A percentile compares a stretch with the other conserved stretches of the same genome.
These are phyloP conservation scores for Caenorhabditis sp. DNA, from an alignment of 2,888 invertebrate genomes.

Conservation along the genomic window DNA sequence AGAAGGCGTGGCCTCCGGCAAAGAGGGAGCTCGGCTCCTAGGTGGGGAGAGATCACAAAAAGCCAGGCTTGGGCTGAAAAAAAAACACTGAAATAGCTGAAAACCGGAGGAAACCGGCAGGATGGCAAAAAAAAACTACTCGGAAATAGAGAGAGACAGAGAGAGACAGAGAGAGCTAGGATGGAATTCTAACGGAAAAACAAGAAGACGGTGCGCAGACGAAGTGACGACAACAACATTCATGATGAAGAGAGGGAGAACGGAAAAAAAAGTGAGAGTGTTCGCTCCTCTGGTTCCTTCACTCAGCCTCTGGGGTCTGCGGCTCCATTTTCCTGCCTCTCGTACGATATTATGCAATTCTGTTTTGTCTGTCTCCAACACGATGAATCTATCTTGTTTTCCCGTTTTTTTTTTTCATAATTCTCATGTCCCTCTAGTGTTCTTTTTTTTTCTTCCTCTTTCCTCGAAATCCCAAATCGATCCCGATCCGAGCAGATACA, in stretches of 20 bases:
- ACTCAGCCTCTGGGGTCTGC: not conserved
- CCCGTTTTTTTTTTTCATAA: conserved; percentile 47
- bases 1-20: conserved; percentile 7
- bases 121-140: not conserved
- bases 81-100: conserved; percentile 35
- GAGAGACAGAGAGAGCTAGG: not conserved
- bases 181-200: conserved; percentile 11
- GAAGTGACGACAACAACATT: conserved; percentile 40
- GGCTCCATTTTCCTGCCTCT: conserved; percentile 27
- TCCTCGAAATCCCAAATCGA: not conserved
- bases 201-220: conserved; percentile 56
- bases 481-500: not conserved
- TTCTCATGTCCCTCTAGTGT: conserved; percentile 33
- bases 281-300: conserved; percentile 10
- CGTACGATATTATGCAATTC: conserved; percentile 60
- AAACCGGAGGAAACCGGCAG: conserved; percentile 27
- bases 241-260: conserved; percentile 29
- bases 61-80: conserved; percentile 19
- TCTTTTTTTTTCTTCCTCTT: not conserved
- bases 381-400: conserved; percentile 51
- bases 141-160: not conserved
- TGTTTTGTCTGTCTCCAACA: conserved; percentile 48
- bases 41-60: conserved; percentile 41
- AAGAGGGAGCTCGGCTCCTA: conserved; percentile 17
- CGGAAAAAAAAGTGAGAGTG: not conserved